Evolutionary conservation across 1,140 invertebrate genomes (phyloP), one percentile per base, ranked within the genome.

Genomic region (Anagrus nilaparvatae): DNA sequence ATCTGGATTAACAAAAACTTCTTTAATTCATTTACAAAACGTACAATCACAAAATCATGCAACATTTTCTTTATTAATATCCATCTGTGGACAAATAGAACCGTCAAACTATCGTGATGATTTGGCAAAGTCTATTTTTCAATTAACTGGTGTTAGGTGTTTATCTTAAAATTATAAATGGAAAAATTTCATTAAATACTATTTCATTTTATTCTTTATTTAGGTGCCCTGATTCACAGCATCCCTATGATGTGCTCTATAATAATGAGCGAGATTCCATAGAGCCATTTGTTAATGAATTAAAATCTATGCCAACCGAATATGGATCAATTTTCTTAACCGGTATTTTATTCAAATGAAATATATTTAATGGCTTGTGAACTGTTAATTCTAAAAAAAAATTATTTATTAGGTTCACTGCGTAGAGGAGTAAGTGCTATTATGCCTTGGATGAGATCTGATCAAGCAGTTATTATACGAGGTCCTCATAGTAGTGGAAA

Each of bases 161-260:
- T n/a, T n/a, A n/a, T n/a, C n/a, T n/a, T n/a, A n/a, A 29, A 33
- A 2, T 10, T 18, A 24, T 16, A 7, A n/a, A 21, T 21, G 9
- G 3, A 25, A 25, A 27, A 17, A 43, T 21, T 28, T 27, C 6
- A 17, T 34, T 44, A 13, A 29, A 23, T 21, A 39, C n/a, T 28
- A 27, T 38, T 21, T 16, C 27, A 30, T 29, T 35, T 38, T 35
- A 28, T 33, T 23, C 18, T 21, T 25, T 24, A 32, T 48, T 13
- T 23, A 68, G 65, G 52, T 64, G 64, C 53, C 68, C 66, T 12
- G 56, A 68, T 50, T 53, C 51, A 2, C 45, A 61, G 17, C 56
- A 58, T 28, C 65, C 66, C 9, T 56, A 45, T 10, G 57, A 50
- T 3, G 54, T 65, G 5, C 7, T 62, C 2, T 67, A 67, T 20